Base-by-base conservation (phyloP, 2,113 vertebrate genomes). In the Enhydra lutris region DNA sequence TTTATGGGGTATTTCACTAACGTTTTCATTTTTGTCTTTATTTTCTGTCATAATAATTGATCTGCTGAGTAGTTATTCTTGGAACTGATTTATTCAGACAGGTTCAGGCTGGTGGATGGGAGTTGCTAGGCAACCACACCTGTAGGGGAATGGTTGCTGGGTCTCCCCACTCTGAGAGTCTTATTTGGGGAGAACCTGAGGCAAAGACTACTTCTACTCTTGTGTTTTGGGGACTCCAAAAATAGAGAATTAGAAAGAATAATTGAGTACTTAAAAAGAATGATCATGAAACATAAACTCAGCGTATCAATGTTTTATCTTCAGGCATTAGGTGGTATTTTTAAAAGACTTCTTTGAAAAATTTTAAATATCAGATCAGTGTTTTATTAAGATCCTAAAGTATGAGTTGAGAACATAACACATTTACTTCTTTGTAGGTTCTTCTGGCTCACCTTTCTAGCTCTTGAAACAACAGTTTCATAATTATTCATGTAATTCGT, bases 71-170 rank as follows among this genome's bases (percentile, higher is more conserved):
- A 13, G 17, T 69, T 81, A 24, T 52, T 97, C 17, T 82, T 95
- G 65, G 45, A 73, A 73, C 3, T 61, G 50, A 82, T n/a, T 59
- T 9, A 69, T 73, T 95, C 73, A 93, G 52, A 92, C 45, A 55
- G 21, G n/a, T 92, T 71, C 71, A 23, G 6, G 0, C 31, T 57
- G 55, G 59, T 76, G 15, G 15, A 29, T 45, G 17, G 50, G 26
- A 21, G 47, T 97, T 98, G 94, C 97, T 96, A 94, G 42, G 97
- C 79, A 97, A 97, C 91, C 36, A 86, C 15, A 74, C 45, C 76
- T 79, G 11, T 69, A 89, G 80, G 8, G 79, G 47, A 11, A 63
- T 29, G 0, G n/a, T 84, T 73, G 42, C 29, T 84, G 14, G 18
- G 59, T 31, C 3, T 92, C 90, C 80, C 39, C 55, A 24, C 14